Conservation (phyloP, 1,140 invertebrate genomes). For the Drosophila erecta region DNA sequence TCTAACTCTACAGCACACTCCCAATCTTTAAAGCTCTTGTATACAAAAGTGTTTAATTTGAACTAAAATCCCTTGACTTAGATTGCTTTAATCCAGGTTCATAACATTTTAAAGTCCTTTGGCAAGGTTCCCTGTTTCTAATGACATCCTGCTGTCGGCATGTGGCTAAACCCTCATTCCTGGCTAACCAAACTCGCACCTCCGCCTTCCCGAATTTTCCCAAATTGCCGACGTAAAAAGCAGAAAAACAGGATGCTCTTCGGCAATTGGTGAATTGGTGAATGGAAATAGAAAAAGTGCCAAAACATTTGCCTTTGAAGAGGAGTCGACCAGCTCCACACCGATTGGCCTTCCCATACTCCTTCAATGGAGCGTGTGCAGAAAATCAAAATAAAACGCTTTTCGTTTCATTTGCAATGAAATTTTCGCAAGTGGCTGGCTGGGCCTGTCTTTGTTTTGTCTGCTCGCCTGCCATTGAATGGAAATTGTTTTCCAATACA, state of each 20-base stretch:
- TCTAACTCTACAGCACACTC: neutral
- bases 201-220: neutral
- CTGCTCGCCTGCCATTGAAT: constrained; percentile 29
- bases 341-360: neutral
- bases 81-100: neutral
- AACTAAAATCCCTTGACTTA: too few species aligned
- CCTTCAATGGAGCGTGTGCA: constrained; percentile 54
- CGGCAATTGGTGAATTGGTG: constrained; percentile 43
- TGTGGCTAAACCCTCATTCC: constrained; percentile 54
- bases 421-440: constrained; percentile 65
- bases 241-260: constrained; percentile 9
- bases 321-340: constrained; percentile 7
- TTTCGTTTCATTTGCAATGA: constrained; percentile 80
- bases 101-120: constrained; percentile 36
- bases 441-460: constrained; percentile 54
- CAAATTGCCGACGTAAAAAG: constrained; percentile 62
- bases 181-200: constrained; percentile 11
- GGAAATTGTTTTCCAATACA: constrained; percentile 74
- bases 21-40: too few species aligned
- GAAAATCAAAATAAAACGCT: constrained; percentile 81
- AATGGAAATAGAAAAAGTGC: constrained; percentile 54
- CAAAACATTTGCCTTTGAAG: constrained; percentile 71
- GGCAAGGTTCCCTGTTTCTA: neutral
- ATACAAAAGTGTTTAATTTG: too few species aligned
- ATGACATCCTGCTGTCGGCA: constrained; percentile 58